Percentiles rank a stretch among this genome's conserved stretches.
Conservation (phyloP, 1,140 invertebrate species). For the Hestina assimilis region DNA sequence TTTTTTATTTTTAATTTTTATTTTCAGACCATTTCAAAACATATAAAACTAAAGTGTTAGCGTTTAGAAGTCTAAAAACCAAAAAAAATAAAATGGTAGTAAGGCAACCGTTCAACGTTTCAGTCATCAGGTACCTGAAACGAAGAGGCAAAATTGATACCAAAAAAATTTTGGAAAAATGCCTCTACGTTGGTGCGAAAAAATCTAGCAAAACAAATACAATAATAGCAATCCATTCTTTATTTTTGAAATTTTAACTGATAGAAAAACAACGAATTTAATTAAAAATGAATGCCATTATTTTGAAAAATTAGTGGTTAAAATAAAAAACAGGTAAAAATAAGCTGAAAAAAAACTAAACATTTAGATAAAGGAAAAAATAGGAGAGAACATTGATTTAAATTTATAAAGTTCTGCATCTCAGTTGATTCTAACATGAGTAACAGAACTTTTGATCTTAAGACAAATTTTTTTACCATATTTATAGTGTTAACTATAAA, state of each 20-base stretch:
- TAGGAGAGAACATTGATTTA: constrained; percentile 29
- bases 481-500: constrained; percentile 58
- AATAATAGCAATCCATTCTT: constrained; percentile 17
- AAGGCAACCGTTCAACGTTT: constrained; percentile 31
- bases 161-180: constrained; percentile 15
- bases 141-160: constrained; percentile 26
- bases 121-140: constrained; percentile 28
- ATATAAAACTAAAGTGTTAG: constrained; percentile 38
- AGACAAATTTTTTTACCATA: constrained; percentile 69
- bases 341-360: constrained; percentile 63
- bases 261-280: not conserved
- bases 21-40: constrained; percentile 10
- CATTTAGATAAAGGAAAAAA: constrained; percentile 41
- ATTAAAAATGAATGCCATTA: constrained; percentile 41
- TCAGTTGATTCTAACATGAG: not conserved
- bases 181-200: constrained; percentile 38
- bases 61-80: constrained; percentile 34
- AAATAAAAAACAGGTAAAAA: constrained; percentile 54
- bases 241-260: not conserved
- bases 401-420: constrained; percentile 20
- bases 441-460: constrained; percentile 33
- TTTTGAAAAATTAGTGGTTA: constrained; percentile 45
- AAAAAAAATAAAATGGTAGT: constrained; percentile 28
- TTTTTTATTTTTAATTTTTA: not conserved
- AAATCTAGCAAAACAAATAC: constrained; percentile 37